These are phyloP conservation scores for Microctonus brassicae DNA, from an alignment of 2,888 invertebrate species.

Conservation along the genomic window DNA sequence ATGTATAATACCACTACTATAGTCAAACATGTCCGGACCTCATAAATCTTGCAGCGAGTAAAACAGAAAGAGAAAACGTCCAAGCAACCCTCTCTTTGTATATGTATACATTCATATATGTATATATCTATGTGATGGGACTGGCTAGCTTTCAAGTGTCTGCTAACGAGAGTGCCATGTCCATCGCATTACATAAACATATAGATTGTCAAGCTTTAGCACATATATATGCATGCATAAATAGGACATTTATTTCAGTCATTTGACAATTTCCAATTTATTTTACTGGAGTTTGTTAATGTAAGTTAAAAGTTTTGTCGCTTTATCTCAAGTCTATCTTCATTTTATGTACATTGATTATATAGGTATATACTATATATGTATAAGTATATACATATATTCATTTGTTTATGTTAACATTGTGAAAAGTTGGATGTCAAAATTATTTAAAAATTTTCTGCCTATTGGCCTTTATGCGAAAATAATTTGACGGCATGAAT, in stretches of 20 bases:
- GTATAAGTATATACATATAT: not conserved
- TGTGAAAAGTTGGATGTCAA: too few relatives aligned
- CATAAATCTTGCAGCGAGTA: conserved; percentile 57
- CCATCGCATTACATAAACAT: conserved; percentile 9
- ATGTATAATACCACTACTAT: not conserved
- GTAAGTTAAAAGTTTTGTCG: too few relatives aligned
- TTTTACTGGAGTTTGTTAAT: not conserved
- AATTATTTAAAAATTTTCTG: too few relatives aligned
- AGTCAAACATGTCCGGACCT: conserved; percentile 41
- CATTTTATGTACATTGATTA: too few relatives aligned
- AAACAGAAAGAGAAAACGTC: conserved; percentile 17
- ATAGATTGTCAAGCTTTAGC: too few relatives aligned
- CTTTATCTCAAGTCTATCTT: too few relatives aligned
- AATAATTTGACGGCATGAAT: too few relatives aligned
- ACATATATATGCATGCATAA: not conserved
- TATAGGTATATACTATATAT: too few relatives aligned
- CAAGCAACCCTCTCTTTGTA: conserved; percentile 32
- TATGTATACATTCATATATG: not conserved
- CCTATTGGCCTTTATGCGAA: too few relatives aligned
- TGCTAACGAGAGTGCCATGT: conserved; percentile 28
- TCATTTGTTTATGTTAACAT: not conserved
- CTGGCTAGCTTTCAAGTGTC: conserved; percentile 15
- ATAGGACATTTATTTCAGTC: not conserved
- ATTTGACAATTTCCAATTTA: conserved; percentile 20
- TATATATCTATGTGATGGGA: conserved; percentile 13